These are phyloP conservation scores for Macroglossus sobrinus DNA, from an alignment of 2,113 vertebrate species.

Conservation along the genomic window DNA sequence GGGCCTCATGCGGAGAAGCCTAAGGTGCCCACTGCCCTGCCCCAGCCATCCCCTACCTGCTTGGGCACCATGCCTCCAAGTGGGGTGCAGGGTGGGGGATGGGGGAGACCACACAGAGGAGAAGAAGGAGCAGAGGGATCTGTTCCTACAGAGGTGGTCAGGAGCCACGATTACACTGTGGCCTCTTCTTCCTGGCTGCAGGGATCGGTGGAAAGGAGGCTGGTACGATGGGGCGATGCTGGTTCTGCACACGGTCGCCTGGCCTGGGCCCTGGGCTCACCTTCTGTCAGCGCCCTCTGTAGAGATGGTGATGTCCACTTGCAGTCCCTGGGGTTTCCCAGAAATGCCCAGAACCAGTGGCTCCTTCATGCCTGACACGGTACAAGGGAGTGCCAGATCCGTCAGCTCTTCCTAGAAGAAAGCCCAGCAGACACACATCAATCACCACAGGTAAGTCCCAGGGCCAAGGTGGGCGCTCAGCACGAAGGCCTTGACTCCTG, in stretches of 20 bases:
- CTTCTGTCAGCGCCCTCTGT: conserved; percentile 55
- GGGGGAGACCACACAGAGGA: neutral
- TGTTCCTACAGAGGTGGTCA: neutral
- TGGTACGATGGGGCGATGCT: accelerated
- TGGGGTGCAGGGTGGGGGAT: too few relatives aligned
- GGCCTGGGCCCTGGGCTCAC: conserved; percentile 24
- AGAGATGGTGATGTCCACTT: conserved; percentile 83
- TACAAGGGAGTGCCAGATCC: conserved; percentile 86
- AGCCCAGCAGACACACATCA: neutral
- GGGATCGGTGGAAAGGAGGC: neutral
- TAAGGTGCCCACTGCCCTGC: neutral
- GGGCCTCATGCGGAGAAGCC: neutral
- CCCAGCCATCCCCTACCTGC: neutral
- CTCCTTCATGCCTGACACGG: conserved; percentile 87
- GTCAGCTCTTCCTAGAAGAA: conserved; percentile 85
- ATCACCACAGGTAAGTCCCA: too few relatives aligned
- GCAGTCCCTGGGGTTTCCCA: conserved; percentile 84
- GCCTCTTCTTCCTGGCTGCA: neutral
- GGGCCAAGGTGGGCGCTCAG: neutral
- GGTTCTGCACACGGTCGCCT: accelerated
- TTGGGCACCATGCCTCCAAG: neutral
- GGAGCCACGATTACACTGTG: neutral
- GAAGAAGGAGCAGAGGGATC: neutral
- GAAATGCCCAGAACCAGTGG: conserved; percentile 87
- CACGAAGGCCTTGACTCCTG: neutral